These are phyloP conservation scores for Hyperopisus bebe DNA, from an alignment of 2,113 vertebrate species.

Conservation along the genomic window DNA sequence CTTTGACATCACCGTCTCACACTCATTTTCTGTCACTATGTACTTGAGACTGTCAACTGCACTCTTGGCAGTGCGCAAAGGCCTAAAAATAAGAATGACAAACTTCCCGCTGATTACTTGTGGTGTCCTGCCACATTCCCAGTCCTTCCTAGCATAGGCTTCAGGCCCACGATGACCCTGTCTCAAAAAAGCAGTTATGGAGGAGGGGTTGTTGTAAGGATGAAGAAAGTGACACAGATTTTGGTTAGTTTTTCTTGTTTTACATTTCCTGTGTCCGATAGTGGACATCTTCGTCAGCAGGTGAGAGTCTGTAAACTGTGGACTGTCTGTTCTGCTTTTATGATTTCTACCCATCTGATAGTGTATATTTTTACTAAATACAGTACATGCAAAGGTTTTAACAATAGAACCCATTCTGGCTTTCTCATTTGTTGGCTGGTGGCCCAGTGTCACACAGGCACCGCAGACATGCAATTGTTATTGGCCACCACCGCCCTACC, in stretches of 20 bases:
- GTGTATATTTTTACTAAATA: background rate
- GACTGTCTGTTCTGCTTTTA: background rate
- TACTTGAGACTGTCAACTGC: background rate
- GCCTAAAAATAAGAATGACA: background rate
- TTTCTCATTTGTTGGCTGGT: background rate
- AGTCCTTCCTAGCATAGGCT: background rate
- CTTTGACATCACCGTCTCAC: background rate
- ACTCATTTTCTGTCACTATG: background rate
- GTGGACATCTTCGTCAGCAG: background rate
- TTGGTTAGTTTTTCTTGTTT: background rate
- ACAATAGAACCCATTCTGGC: background rate
- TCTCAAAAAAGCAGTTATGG: background rate
- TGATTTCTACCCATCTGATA: background rate
- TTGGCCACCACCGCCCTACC: background rate
- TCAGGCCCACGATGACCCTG: background rate
- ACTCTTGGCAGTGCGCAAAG: background rate
- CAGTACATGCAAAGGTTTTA: background rate
- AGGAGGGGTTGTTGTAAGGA: background rate
- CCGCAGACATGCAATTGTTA: background rate
- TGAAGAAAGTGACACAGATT: background rate
- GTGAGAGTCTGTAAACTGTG: background rate
- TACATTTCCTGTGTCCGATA: background rate
- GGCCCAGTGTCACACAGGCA: background rate
- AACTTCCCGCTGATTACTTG: background rate
- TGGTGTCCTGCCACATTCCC: background rate